Evolutionary conservation across 2,888 invertebrate genomes (phyloP).

Genomic region (Biston betularia): DNA sequence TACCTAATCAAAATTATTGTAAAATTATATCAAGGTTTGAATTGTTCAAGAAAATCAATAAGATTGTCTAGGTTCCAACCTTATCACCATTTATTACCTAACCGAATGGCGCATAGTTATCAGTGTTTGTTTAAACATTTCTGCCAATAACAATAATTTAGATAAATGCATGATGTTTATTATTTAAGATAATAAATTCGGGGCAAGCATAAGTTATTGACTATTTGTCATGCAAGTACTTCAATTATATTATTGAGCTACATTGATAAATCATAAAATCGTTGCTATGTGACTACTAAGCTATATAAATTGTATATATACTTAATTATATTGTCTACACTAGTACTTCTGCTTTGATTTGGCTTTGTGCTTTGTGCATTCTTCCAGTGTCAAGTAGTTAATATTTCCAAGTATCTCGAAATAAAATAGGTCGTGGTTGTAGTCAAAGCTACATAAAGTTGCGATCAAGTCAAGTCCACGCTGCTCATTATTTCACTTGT

Average conservation of each 20-base stretch:
- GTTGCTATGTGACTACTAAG: no score
- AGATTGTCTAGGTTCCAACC: not conserved
- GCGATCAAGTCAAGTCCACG: no score
- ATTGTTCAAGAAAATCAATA: not conserved
- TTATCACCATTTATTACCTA: slow-evolving; percentile 2
- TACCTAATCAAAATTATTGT: no score
- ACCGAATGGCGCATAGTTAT: slow-evolving; percentile 4
- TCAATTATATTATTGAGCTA: not conserved
- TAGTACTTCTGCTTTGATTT: no score
- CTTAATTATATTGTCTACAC: no score
- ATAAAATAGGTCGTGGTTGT: no score
- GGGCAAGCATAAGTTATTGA: slow-evolving; percentile 59
- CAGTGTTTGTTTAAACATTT: slow-evolving; percentile 9
- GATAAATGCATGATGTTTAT: slow-evolving; percentile 22
- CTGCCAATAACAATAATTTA: slow-evolving; percentile 12
- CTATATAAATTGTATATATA: no score
- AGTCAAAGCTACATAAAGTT: no score
- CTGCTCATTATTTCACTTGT: no score
- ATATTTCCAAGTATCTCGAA: no score
- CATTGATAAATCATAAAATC: not conserved
- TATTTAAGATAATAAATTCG: slow-evolving; percentile 48
- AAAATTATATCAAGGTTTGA: not conserved
- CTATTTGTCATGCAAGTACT: not conserved
- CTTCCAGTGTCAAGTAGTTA: no score
- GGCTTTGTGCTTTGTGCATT: no score